phyloP scores from a whole-genome alignment of 2,797 vertebrate genomes.

The Pseudotriccus pelzelni region DNA sequence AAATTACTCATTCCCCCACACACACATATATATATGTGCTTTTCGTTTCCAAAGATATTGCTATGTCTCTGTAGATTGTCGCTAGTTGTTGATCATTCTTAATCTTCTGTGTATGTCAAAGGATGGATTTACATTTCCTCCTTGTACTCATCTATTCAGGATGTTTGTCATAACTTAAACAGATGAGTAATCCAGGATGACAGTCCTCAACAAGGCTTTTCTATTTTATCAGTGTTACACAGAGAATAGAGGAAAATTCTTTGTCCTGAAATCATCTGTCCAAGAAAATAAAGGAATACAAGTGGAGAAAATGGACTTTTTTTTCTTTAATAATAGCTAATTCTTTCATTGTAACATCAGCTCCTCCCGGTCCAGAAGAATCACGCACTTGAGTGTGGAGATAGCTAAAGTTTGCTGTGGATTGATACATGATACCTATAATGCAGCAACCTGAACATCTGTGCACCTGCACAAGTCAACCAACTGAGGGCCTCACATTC shows the following conservation, averaged over 20 bases:
- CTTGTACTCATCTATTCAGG: not conserved
- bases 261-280: not conserved
- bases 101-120: not conserved
- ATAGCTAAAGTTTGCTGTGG: not conserved
- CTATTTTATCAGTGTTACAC: not conserved
- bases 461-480: not conserved
- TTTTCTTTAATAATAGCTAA: not conserved
- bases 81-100: not conserved
- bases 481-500: not conserved
- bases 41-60: not conserved
- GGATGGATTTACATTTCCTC: not conserved
- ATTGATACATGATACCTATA: not conserved
- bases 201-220: not conserved
- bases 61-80: not conserved
- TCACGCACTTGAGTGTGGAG: not conserved
- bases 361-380: not conserved
- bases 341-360: not conserved
- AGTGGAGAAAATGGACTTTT: not conserved
- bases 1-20: not conserved
- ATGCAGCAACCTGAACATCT: not conserved
- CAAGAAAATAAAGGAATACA: not conserved
- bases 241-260: not conserved
- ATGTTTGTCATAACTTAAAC: not conserved
- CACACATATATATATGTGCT: rapidly evolving
- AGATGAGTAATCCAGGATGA: not conserved